A percentile compares a stretch with the other conserved stretches of the same genome.
Conservation (phyloP, 2,113 vertebrate species). For the Cynopterus brachyotis region DNA sequence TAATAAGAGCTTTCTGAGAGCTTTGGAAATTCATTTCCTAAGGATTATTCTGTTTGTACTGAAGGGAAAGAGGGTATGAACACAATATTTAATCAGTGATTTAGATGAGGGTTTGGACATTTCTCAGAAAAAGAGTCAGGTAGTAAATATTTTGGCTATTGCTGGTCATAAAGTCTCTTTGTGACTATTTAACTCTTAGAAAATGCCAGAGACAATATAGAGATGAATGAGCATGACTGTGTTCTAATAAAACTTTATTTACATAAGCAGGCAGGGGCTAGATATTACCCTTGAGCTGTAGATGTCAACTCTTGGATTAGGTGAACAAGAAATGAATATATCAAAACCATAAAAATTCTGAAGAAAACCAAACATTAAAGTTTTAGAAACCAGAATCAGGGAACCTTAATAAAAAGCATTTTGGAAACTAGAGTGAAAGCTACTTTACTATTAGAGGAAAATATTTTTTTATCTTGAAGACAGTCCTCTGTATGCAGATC, state of each 20-base stretch:
- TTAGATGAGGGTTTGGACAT: background rate
- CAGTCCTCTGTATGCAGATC: background rate
- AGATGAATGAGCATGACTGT: background rate
- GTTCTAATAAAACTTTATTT: background rate
- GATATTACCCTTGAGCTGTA: background rate
- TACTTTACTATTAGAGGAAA: background rate
- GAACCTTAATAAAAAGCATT: background rate
- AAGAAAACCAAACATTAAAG: background rate
- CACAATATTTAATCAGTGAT: background rate
- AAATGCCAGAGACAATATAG: background rate
- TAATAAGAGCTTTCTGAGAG: background rate
- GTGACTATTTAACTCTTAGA: background rate
- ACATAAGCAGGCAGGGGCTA: background rate
- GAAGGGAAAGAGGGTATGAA: background rate
- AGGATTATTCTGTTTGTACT: background rate
- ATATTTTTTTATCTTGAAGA: background rate
- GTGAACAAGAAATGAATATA: background rate
- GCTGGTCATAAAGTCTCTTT: background rate
- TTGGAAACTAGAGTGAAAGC: background rate
- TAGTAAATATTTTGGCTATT: background rate
- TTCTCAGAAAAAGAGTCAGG: background rate
- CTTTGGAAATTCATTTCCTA: background rate
- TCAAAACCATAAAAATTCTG: background rate
- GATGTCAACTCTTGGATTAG: background rate
- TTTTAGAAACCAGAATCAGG: background rate